A percentile compares a stretch with the other conserved stretches of the same genome.
phyloP scores from a whole-genome alignment of 1,140 invertebrate genomes.

The Melipona quadrifasciata region DNA sequence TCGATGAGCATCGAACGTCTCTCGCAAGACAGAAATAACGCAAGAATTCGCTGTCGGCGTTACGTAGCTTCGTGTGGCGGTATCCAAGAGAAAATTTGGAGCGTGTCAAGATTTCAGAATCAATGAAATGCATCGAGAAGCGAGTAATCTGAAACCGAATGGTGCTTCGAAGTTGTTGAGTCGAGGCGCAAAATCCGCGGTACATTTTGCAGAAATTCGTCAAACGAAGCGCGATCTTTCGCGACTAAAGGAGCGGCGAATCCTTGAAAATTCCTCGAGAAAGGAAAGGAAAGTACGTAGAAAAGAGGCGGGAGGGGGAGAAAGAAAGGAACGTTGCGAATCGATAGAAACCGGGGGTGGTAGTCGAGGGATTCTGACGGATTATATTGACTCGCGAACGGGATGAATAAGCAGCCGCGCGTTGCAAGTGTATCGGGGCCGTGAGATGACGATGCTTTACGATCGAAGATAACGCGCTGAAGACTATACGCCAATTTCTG shows the following conservation, averaged over 20 bases:
- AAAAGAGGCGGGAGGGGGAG: not conserved
- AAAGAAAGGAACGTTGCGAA: not conserved
- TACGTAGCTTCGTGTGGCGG: too few species aligned
- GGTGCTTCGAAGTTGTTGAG: too few species aligned
- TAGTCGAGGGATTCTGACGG: constrained; percentile 33
- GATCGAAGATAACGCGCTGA: constrained; percentile 64
- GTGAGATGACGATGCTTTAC: constrained; percentile 64
- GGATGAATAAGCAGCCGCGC: constrained; percentile 60
- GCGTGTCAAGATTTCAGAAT: too few species aligned
- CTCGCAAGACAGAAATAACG: not conserved
- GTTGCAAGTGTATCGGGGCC: constrained; percentile 55
- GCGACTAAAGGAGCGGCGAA: not conserved
- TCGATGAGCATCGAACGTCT: not conserved
- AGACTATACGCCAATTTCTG: constrained; percentile 68
- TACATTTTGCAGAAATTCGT: too few species aligned
- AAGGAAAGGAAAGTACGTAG: not conserved
- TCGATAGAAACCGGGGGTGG: not conserved
- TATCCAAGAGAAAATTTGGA: too few species aligned
- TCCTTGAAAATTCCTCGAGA: not conserved
- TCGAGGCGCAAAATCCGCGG: too few species aligned
- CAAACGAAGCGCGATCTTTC: too few species aligned
- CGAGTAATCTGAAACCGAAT: too few species aligned
- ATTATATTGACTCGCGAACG: constrained; percentile 63
- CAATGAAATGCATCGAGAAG: too few species aligned
- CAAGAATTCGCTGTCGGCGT: too few species aligned